These are phyloP conservation scores for Apeltes quadracus DNA, from an alignment of 2,113 vertebrate genomes.

Conservation along the genomic window DNA sequence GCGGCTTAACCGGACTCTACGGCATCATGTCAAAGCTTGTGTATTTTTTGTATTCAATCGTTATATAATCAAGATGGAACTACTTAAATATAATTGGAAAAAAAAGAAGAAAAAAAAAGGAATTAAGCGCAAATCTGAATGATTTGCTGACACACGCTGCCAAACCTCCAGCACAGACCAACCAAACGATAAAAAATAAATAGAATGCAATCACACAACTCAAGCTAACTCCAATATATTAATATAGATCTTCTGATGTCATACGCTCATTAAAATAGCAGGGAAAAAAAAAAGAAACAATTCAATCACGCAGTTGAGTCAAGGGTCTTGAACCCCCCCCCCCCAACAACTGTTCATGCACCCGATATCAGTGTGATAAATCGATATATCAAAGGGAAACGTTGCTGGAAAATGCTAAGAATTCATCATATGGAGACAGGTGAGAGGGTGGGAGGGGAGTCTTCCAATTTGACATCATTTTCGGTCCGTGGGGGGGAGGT, in stretches of 20 bases:
- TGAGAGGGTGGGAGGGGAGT: constrained; percentile 29
- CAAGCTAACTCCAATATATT: constrained; percentile 92
- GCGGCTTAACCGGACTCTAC: constrained; percentile 67
- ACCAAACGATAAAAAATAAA: constrained; percentile 83
- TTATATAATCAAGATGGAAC: constrained; percentile 74
- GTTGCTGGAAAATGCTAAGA: constrained; percentile 69
- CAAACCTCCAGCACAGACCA: constrained; percentile 82
- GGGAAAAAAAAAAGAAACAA: constrained; percentile 51
- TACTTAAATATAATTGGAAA: constrained; percentile 67
- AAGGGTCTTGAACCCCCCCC: constrained; percentile 52
- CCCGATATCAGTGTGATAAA: constrained; percentile 72
- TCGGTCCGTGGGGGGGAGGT: constrained; percentile 22
- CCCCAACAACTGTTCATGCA: constrained; percentile 74
- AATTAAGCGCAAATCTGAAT: constrained; percentile 59
- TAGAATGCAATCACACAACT: constrained; percentile 83
- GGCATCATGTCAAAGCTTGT: constrained; percentile 53
- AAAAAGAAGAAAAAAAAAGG: constrained; percentile 22
- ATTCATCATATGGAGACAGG: constrained; percentile 47
- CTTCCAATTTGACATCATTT: constrained; percentile 69
- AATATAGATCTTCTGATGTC: constrained; percentile 88
- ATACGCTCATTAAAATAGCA: constrained; percentile 80
- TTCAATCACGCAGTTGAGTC: constrained; percentile 77
- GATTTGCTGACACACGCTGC: constrained; percentile 74
- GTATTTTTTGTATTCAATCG: constrained; percentile 55
- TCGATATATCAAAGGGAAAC: constrained; percentile 77